Conservation (phyloP, 1,140 invertebrate species). For the Pseudachorutes palmiensis region DNA sequence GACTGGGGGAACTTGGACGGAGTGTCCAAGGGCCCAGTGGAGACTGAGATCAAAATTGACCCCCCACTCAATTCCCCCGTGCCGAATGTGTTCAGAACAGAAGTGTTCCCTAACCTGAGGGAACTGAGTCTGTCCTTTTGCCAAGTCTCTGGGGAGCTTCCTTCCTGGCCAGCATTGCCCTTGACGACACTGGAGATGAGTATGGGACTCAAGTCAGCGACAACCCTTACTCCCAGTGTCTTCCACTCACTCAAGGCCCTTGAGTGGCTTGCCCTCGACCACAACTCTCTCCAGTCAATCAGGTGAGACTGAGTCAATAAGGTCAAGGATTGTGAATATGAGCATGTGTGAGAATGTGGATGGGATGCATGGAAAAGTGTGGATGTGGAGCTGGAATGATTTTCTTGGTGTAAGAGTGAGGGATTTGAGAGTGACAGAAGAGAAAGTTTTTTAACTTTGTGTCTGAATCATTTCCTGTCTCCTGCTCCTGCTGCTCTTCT, state of each 20-base stretch:
- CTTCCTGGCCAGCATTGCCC: conserved; percentile 63
- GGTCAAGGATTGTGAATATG: no score
- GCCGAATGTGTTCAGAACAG: conserved; percentile 29
- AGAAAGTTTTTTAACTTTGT: conserved; percentile 5
- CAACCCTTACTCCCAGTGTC: conserved; percentile 58
- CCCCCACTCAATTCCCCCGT: not conserved
- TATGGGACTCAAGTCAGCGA: conserved; percentile 67
- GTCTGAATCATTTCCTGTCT: conserved; percentile 3
- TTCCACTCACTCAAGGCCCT: conserved; percentile 61
- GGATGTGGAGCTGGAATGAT: no score
- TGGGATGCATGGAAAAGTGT: no score
- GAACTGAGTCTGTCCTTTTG: conserved; percentile 85
- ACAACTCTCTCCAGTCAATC: conserved; percentile 70
- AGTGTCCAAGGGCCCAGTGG: not conserved
- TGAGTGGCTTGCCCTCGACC: conserved; percentile 76
- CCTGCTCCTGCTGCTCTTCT: not conserved
- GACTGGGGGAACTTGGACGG: not conserved
- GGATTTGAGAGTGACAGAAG: not conserved
- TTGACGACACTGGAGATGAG: conserved; percentile 75
- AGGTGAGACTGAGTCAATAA: conserved; percentile 44
- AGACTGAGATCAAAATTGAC: not conserved
- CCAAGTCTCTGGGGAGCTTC: conserved; percentile 63
- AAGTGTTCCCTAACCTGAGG: conserved; percentile 53
- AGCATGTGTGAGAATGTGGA: no score
- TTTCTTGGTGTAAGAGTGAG: no score